Conservation (phyloP, 2,113 vertebrate genomes). For the Stictonetta naevosa region DNA sequence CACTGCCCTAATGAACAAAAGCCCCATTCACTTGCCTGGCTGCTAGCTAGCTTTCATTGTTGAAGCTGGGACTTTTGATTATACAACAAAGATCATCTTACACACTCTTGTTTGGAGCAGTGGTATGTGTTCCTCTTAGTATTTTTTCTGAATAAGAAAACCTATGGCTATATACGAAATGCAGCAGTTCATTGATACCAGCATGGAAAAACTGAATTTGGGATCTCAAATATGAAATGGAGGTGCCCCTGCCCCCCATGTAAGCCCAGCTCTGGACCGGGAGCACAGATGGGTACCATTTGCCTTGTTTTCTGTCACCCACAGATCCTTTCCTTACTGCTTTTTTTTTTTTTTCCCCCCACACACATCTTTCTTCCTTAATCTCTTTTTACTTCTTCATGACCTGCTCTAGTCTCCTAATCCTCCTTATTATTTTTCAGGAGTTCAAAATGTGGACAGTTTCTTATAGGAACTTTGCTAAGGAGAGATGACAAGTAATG, state of each 20-base stretch:
- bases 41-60: neutral
- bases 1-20: neutral
- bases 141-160: neutral
- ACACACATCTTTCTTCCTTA: neutral
- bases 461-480: neutral
- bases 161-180: neutral
- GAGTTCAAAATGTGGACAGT: neutral
- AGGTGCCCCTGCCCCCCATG: neutral
- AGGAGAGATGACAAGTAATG: neutral
- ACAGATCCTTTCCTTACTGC: neutral
- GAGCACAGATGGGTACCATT: neutral
- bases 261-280: neutral
- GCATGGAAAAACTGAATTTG: constrained; percentile 13
- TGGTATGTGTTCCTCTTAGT: neutral
- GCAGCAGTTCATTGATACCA: neutral
- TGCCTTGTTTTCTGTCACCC: neutral
- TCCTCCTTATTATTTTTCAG: neutral
- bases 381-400: neutral
- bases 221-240: neutral
- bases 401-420: neutral
- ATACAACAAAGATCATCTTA: neutral
- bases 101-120: neutral
- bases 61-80: neutral
- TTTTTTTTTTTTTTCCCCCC: neutral
- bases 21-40: neutral